These are phyloP conservation scores for Psilanteris sp. DNA, from an alignment of 1,140 invertebrate genomes.

Conservation along the genomic window DNA sequence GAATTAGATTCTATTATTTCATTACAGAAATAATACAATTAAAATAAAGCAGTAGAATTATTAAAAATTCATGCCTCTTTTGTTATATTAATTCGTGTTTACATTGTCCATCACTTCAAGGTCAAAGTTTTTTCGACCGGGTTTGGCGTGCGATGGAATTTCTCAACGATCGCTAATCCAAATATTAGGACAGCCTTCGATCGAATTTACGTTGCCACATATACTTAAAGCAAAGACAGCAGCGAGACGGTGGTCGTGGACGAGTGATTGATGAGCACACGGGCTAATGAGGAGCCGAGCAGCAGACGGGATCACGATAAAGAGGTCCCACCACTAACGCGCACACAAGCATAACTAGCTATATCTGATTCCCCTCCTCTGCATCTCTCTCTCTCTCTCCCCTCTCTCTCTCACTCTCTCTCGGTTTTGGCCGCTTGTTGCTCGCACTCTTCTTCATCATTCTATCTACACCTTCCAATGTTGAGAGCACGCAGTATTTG, in stretches of 20 bases:
- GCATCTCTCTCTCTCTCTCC: constrained; percentile 12
- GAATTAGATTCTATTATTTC: no score
- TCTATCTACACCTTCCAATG: constrained; percentile 50
- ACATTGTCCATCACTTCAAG: constrained; percentile 40
- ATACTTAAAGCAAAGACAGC: constrained; percentile 64
- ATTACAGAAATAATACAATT: no score
- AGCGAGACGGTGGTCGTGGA: constrained; percentile 74
- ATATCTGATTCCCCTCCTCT: constrained; percentile 55
- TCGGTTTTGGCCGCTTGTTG: constrained; percentile 44
- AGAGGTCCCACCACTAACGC: constrained; percentile 73
- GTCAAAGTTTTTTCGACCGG: constrained; percentile 31
- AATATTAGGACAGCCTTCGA: constrained; percentile 75
- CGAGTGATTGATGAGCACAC: constrained; percentile 79
- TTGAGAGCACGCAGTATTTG: constrained; percentile 28
- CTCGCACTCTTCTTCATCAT: constrained; percentile 57
- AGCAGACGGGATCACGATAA: constrained; percentile 79
- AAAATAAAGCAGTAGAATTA: no score
- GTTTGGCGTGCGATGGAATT: constrained; percentile 46
- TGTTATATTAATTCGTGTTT: constrained; percentile 46
- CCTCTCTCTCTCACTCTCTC: no score
- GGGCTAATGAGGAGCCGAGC: constrained; percentile 79
- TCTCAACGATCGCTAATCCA: constrained; percentile 67
- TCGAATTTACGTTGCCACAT: constrained; percentile 58
- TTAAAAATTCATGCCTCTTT: no score
- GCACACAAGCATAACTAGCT: constrained; percentile 65